A percentile compares a stretch with the other conserved stretches of the same genome.
phyloP scores from a whole-genome alignment of 2,113 vertebrate species.

The Paraplagusia blochii region DNA sequence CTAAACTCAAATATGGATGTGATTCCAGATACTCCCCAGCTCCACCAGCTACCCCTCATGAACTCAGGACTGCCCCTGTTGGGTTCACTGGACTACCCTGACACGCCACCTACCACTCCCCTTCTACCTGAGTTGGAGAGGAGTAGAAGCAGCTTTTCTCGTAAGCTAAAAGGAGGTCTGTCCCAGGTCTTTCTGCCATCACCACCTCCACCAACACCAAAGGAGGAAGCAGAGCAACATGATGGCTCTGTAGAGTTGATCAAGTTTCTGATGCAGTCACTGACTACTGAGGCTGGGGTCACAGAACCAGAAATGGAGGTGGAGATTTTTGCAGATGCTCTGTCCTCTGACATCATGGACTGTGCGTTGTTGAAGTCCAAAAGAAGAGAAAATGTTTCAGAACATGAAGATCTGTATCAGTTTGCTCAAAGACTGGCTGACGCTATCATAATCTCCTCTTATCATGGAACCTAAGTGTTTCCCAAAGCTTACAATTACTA shows the following conservation, averaged over 20 bases:
- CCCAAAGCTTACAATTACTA: not conserved
- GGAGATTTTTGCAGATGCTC: conserved; percentile 51
- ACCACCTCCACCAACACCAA: conserved; percentile 74
- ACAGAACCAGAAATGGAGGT: conserved; percentile 9
- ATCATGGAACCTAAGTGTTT: conserved; percentile 42
- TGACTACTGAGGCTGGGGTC: conserved; percentile 36
- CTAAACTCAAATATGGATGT: not conserved
- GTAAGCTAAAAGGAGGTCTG: conserved; percentile 74
- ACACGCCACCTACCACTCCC: conserved; percentile 75
- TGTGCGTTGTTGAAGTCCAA: conserved; percentile 7
- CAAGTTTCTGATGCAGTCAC: conserved; percentile 64
- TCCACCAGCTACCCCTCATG: not conserved
- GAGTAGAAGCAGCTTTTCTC: conserved; percentile 69
- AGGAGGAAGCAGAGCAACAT: conserved; percentile 35
- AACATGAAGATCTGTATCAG: conserved; percentile 20
- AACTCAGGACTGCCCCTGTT: conserved; percentile 46
- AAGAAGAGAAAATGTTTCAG: not conserved
- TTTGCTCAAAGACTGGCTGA: conserved; percentile 50
- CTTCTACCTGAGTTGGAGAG: conserved; percentile 66
- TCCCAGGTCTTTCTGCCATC: conserved; percentile 76
- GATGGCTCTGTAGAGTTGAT: conserved; percentile 51
- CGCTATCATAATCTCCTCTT: conserved; percentile 52
- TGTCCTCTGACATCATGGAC: conserved; percentile 55
- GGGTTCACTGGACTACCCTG: conserved; percentile 77
- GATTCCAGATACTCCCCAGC: not conserved